A percentile compares a stretch with the other conserved stretches of the same genome.
phyloP scores from a whole-genome alignment of 1,140 invertebrate species.

The Onthophagus taurus region DNA sequence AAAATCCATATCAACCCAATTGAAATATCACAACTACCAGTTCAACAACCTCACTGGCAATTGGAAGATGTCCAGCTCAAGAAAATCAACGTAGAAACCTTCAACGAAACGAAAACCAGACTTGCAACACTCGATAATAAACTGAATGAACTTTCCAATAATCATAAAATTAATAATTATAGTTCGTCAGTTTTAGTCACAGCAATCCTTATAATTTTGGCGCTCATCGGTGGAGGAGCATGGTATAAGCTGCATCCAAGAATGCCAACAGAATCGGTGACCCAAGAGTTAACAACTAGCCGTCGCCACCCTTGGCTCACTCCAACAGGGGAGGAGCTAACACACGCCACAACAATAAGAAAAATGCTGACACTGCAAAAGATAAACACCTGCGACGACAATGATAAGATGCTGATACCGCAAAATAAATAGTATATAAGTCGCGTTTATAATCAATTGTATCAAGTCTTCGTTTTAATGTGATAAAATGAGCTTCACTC shows the following conservation, averaged over 20 bases:
- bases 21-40: not conserved
- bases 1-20: not conserved
- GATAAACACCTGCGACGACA: no score
- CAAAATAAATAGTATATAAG: no score
- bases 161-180: not conserved
- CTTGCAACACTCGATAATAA: not conserved
- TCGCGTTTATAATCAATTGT: no score
- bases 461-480: no score
- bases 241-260: not conserved
- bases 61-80: not conserved
- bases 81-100: not conserved
- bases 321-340: not conserved
- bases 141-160: not conserved
- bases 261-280: not conserved
- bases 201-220: not conserved
- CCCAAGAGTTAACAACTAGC: not conserved
- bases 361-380: no score
- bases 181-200: not conserved
- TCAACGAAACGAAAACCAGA: not conserved
- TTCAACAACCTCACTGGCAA: not conserved
- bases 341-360: no score
- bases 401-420: no score
- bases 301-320: not conserved
- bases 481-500: no score
- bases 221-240: not conserved